Evolutionary conservation across 2,113 vertebrate species (phyloP).

Genomic region (Castor canadensis): DNA sequence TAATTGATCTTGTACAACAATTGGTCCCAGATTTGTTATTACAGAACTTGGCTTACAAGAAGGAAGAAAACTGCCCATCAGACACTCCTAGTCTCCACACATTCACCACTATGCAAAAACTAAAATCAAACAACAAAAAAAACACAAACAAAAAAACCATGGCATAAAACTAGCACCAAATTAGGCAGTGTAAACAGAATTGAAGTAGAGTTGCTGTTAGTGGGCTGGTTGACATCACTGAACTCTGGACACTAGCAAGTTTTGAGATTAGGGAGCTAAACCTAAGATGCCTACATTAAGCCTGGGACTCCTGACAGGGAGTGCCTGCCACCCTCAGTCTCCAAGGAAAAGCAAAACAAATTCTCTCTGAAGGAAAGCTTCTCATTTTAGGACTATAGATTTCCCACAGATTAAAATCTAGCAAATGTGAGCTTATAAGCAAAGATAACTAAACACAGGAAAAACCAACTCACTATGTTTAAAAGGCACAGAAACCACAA

Average conservation of each 20-base stretch:
- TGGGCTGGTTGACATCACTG: not conserved
- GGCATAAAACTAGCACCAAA: not conserved
- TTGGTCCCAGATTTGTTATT: not conserved
- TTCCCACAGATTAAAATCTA: constrained; percentile 9
- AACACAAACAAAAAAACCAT: not conserved
- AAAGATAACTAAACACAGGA: not conserved
- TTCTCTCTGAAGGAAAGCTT: not conserved
- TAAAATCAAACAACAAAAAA: not conserved
- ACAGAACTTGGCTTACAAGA: not conserved
- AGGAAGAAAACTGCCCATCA: not conserved
- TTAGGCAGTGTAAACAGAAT: not conserved
- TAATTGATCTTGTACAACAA: not conserved
- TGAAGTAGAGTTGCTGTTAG: not conserved
- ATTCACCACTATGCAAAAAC: not conserved
- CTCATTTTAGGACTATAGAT: not conserved
- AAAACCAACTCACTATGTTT: not conserved
- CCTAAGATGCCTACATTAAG: not conserved
- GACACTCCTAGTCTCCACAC: not conserved
- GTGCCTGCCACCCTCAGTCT: not conserved
- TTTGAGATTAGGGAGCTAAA: not conserved
- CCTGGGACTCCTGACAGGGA: not conserved
- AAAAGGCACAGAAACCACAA: not conserved
- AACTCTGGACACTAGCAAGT: not conserved
- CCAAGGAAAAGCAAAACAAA: not conserved
- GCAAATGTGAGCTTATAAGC: not conserved